Conservation (phyloP, 1,140 invertebrate genomes). For the Aradophagus sp. region DNA sequence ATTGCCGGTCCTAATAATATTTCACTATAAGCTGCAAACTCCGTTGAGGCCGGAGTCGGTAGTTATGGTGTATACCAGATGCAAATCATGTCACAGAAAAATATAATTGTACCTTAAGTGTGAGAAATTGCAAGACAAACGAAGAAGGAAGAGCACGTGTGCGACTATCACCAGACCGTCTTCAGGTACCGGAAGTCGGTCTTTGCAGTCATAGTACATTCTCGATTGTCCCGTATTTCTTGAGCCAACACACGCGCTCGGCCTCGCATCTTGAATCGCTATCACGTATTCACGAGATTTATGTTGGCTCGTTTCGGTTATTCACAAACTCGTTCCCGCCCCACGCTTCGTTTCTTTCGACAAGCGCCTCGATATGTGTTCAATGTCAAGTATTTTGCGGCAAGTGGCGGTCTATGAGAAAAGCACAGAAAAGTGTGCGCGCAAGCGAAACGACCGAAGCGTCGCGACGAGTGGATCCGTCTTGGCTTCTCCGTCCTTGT, state of each 20-base stretch:
- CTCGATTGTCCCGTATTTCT: constrained; percentile 44
- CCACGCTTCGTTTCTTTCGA: constrained; percentile 39
- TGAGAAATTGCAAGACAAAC: constrained; percentile 34
- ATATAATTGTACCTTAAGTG: constrained; percentile 23
- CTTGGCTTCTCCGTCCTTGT: constrained; percentile 50
- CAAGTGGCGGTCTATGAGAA: constrained; percentile 42
- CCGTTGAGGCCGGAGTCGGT: too few relatives aligned
- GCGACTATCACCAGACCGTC: constrained; percentile 34
- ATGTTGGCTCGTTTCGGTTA: constrained; percentile 44
- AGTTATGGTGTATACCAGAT: too few relatives aligned
- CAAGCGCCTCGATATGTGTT: constrained; percentile 31
- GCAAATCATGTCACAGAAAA: background rate
- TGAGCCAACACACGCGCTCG: constrained; percentile 14
- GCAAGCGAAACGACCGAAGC: constrained; percentile 21
- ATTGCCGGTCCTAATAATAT: background rate
- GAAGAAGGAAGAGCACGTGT: constrained; percentile 31
- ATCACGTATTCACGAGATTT: constrained; percentile 47
- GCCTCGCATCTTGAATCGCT: constrained; percentile 36
- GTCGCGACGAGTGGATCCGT: constrained; percentile 46
- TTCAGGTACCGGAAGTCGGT: constrained; percentile 51
- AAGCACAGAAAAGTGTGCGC: constrained; percentile 28
- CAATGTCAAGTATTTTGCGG: constrained; percentile 42
- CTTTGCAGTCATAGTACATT: constrained; percentile 34
- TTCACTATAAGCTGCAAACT: background rate
- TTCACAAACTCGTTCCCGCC: constrained; percentile 41